phyloP scores from a whole-genome alignment of 2,797 vertebrate species.

The Acrossocheilus wenchowensis region DNA sequence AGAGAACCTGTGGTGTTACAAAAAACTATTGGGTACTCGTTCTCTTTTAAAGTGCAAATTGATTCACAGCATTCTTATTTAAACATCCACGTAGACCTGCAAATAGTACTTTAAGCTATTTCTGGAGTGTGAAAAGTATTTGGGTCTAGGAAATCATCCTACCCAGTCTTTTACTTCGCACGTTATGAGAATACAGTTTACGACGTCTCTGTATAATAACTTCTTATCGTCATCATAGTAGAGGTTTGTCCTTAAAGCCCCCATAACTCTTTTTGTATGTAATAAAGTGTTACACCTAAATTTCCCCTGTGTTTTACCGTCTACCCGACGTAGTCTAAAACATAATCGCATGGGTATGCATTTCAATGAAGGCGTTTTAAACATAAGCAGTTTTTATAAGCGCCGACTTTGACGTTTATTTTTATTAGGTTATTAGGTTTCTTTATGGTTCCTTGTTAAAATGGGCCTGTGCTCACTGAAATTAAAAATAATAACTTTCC shows the following conservation, averaged over 20 bases:
- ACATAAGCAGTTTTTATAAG: not conserved
- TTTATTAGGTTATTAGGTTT: not conserved
- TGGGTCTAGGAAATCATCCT: not conserved
- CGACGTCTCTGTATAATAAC: not conserved
- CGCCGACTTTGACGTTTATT: not conserved
- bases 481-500: constrained; percentile 2
- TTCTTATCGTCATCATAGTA: not conserved
- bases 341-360: not conserved
- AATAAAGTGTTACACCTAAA: not conserved
- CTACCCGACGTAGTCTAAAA: not conserved
- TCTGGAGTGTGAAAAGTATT: not conserved
- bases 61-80: not conserved
- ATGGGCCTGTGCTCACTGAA: not conserved
- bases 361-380: not conserved
- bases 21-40: not conserved
- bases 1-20: not conserved
- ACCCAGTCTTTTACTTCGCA: not conserved
- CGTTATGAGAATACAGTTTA: not conserved
- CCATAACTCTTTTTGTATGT: not conserved
- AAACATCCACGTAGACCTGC: not conserved
- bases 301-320: not conserved
- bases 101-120: not conserved
- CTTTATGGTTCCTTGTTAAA: not conserved
- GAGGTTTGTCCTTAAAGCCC: not conserved
- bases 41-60: not conserved